Base-by-base conservation (phyloP, 30 jellyfish, hydroid and myxozoan genomes). In the Hydra vulgaris region DNA sequence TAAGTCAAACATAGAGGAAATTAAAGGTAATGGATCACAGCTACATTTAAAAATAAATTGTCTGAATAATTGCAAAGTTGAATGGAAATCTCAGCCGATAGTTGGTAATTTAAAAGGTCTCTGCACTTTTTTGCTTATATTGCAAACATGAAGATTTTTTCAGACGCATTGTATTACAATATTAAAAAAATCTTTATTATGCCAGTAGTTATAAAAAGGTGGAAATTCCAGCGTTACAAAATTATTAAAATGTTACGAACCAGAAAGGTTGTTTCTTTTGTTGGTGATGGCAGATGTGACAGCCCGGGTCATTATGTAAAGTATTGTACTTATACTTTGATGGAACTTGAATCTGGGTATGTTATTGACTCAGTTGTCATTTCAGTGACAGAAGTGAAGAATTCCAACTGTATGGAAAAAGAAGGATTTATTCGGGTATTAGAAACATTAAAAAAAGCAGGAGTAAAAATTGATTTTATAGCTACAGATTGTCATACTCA, bases 151-250 rank as follows among this genome's bases (percentile, higher is more conserved):
- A 71, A 71, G 79, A 15, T 71, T 71, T 8, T 71, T 16, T 71
- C 79, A 40, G 79, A 71, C 21, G 21, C 79, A 8, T 8, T 21
- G 12, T 71, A 71, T 71, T 71, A 71, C 21, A 12, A 71, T 15
- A 16, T 71, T 12, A 71, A 71, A 71, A 21, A 71, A n/a, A n/a
- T n/a, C 21, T 71, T 16, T 21, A 71, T 71, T 15, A 15, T 71
- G 17, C 79, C 79, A 71, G 79, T 71, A 15, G 79, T 71, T 16
- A 18, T 8, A 71, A 18, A 71, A 71, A 71, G 21, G 79, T 71
- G 79, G 79, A 71, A 71, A 15, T 71, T 40, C 8, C 54, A 71
- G 53, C 79, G 79, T 56, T n/a, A n/a, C n/a, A n/a, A n/a, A n/a
- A n/a, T n/a, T n/a, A n/a, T n/a, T n/a, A n/a, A n/a, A n/a, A n/a